Evolutionary conservation across 2,888 invertebrate species (phyloP).

Genomic region (Ganaspis brasiliensis): DNA sequence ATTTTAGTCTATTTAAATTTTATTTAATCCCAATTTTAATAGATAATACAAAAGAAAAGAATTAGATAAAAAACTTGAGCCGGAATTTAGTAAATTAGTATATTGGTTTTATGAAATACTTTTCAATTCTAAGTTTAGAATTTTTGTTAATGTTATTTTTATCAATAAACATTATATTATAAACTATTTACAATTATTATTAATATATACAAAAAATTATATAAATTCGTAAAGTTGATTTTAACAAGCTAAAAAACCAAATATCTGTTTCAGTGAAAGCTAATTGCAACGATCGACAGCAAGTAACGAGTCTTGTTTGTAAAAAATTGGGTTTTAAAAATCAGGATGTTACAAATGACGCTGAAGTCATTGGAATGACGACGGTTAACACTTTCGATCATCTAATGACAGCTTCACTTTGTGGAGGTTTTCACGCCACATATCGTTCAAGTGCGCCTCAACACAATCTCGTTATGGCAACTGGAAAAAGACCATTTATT

Average conservation of each 20-base stretch:
- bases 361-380: constrained; percentile 88
- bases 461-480: constrained; percentile 88
- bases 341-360: constrained; percentile 89
- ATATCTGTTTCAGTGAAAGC: constrained; percentile 79
- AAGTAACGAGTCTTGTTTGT: constrained; percentile 86
- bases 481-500: constrained; percentile 91
- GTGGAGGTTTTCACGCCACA: constrained; percentile 87
- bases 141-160: no score
- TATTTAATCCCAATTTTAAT: no score
- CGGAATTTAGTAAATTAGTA: no score
- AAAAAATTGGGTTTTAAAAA: constrained; percentile 94
- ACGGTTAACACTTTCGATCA: constrained; percentile 92
- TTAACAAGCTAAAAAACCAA: no score
- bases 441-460: constrained; percentile 89
- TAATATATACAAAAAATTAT: not conserved
- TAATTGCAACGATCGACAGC: constrained; percentile 84
- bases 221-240: no score
- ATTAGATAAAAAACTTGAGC: no score
- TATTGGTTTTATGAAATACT: no score
- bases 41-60: no score
- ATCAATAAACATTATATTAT: no score
- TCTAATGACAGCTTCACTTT: constrained; percentile 89
- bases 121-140: no score
- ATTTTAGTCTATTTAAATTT: no score
- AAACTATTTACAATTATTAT: not conserved